Conservation (phyloP, 2,888 invertebrate species). For the Abrostola tripartita region DNA sequence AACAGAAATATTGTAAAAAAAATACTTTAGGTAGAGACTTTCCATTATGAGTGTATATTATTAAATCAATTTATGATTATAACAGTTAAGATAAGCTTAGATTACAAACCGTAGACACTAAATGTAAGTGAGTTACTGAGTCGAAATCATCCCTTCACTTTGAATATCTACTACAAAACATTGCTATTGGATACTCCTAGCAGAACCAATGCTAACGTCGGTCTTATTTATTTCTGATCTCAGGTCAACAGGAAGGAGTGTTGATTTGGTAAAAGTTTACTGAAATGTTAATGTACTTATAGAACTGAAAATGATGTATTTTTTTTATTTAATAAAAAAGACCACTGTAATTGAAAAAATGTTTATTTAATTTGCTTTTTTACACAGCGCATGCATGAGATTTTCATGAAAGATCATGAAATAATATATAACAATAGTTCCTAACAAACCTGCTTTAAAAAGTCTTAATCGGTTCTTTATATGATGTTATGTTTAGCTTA, state of each 20-base stretch:
- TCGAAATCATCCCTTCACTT: constrained; percentile 57
- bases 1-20: constrained; percentile 72
- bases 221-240: constrained; percentile 84
- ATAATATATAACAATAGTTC: no score
- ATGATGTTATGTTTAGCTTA: no score
- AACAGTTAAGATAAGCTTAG: constrained; percentile 76
- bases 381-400: neutral
- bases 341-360: constrained; percentile 76
- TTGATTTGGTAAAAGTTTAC: constrained; percentile 86
- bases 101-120: constrained; percentile 73
- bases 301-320: constrained; percentile 86
- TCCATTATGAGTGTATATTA: constrained; percentile 82
- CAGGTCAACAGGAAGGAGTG: constrained; percentile 80
- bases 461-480: no score
- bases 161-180: constrained; percentile 39
- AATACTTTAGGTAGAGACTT: constrained; percentile 75
- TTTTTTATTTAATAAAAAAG: constrained; percentile 86
- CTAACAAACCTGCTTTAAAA: no score
- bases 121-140: constrained; percentile 71
- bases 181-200: constrained; percentile 43
- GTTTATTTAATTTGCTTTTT: constrained; percentile 20
- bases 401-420: no score
- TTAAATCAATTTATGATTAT: constrained; percentile 76
- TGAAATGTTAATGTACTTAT: constrained; percentile 87
- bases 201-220: constrained; percentile 58